A percentile compares a stretch with the other conserved stretches of the same genome.
phyloP scores from a whole-genome alignment of 1,140 invertebrate species.

The Varroa destructor region DNA sequence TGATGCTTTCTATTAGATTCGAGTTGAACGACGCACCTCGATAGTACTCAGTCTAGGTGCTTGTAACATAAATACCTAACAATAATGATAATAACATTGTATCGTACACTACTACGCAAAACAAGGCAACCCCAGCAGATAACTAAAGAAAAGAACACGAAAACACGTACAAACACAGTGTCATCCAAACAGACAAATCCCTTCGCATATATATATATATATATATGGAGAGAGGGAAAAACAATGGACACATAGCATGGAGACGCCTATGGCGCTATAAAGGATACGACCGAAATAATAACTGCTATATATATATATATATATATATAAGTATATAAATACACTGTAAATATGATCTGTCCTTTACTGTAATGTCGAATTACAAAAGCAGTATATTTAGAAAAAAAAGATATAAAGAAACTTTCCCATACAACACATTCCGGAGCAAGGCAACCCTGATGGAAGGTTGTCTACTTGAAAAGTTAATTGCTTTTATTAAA shows the following conservation, averaged over 20 bases:
- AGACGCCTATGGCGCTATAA: too few species aligned
- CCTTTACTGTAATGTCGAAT: too few species aligned
- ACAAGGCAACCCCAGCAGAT: neutral
- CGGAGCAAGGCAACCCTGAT: too few species aligned
- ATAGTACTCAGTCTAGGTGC: slow-evolving; percentile 22
- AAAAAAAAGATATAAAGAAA: too few species aligned
- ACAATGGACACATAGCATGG: neutral
- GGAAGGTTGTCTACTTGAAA: too few species aligned
- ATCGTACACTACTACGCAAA: slow-evolving; percentile 7
- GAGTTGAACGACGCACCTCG: slow-evolving; percentile 21
- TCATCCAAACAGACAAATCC: slow-evolving; percentile 1
- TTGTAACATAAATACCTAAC: neutral
- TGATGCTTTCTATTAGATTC: slow-evolving; percentile 2
- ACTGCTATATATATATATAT: too few species aligned
- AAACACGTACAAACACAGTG: neutral
- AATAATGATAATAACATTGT: neutral
- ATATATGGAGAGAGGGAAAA: slow-evolving; percentile 5
- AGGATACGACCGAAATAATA: too few species aligned
- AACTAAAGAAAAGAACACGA: neutral
- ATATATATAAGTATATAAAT: too few species aligned
- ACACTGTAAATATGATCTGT: too few species aligned
- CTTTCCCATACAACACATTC: too few species aligned
- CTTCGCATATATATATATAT: neutral
- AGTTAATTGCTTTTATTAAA: too few species aligned
- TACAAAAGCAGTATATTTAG: too few species aligned